A percentile compares a stretch with the other conserved stretches of the same genome.
phyloP scores from a whole-genome alignment of 2,113 vertebrate genomes.

The Ibidorhyncha struthersii region DNA sequence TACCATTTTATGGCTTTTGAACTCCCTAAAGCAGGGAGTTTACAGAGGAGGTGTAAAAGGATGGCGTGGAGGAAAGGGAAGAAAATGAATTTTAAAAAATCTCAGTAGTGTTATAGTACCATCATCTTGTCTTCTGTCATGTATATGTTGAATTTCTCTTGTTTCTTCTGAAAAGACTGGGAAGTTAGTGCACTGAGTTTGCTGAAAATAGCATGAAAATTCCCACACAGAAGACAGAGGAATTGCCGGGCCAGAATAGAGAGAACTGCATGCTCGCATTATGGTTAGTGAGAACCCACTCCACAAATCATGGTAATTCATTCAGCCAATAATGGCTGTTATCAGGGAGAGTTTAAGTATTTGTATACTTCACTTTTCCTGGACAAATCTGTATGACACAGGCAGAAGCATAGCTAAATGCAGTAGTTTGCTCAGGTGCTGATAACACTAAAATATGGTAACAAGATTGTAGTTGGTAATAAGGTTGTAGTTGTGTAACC shows the following conservation, averaged over 20 bases:
- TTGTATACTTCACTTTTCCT: background rate
- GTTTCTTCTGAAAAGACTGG: background rate
- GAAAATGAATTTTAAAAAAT: background rate
- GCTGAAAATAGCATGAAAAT: background rate
- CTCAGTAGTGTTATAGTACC: background rate
- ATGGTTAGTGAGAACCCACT: background rate
- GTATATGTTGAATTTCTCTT: background rate
- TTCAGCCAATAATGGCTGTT: background rate
- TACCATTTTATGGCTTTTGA: background rate
- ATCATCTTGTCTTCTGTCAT: background rate
- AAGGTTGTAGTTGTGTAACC: background rate
- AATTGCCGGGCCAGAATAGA: background rate
- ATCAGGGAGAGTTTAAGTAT: background rate
- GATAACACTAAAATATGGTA: rapidly evolving
- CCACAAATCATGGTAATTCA: background rate
- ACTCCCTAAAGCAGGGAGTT: background rate
- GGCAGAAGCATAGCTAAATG: background rate
- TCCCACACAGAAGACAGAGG: background rate
- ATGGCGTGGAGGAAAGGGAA: background rate
- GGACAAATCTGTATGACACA: rapidly evolving
- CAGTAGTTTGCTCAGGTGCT: background rate
- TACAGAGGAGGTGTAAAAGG: background rate
- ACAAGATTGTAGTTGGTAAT: background rate
- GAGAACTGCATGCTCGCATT: background rate
- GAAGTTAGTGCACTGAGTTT: background rate